These are phyloP conservation scores for Hydrolagus affinis DNA, from an alignment of 2,113 vertebrate species.

Conservation along the genomic window DNA sequence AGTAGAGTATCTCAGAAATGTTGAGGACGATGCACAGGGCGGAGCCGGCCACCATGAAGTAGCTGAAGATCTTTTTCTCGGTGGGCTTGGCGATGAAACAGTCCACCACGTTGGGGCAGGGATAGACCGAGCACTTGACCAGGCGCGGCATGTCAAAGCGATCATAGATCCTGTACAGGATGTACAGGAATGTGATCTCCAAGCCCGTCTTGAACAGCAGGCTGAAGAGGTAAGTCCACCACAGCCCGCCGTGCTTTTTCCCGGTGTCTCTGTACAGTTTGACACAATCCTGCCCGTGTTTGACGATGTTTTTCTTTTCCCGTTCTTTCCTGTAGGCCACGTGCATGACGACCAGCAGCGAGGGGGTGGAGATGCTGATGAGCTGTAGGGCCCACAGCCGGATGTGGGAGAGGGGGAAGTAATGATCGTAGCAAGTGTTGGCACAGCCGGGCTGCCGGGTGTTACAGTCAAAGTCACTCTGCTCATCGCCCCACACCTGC, in stretches of 20 bases:
- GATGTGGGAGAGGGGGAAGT: conserved; percentile 87
- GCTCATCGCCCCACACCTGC: conserved; percentile 77
- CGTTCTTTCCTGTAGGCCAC: conserved; percentile 78
- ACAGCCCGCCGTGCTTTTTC: conserved; percentile 67
- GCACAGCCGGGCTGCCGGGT: conserved; percentile 77
- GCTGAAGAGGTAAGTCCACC: conserved; percentile 70
- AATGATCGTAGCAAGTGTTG: conserved; percentile 76
- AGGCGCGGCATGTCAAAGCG: conserved; percentile 60
- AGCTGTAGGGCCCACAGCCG: conserved; percentile 91
- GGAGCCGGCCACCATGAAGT: conserved; percentile 68
- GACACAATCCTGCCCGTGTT: conserved; percentile 56
- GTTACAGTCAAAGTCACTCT: conserved; percentile 84
- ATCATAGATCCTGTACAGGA: conserved; percentile 64
- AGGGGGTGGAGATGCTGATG: conserved; percentile 87
- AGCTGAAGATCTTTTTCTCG: conserved; percentile 67
- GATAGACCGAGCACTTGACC: conserved; percentile 55
- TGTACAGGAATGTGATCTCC: conserved; percentile 60
- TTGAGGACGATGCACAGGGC: conserved; percentile 63
- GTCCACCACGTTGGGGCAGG: conserved; percentile 65
- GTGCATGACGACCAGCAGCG: conserved; percentile 78
- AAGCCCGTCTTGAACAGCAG: conserved; percentile 63
- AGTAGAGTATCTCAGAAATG: conserved; percentile 65
- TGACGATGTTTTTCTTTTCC: conserved; percentile 54
- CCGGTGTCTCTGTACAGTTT: conserved; percentile 58
- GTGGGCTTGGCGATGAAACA: conserved; percentile 69